Base-by-base conservation (phyloP, 2,113 vertebrate species). In the Triplophysa rosa region DNA sequence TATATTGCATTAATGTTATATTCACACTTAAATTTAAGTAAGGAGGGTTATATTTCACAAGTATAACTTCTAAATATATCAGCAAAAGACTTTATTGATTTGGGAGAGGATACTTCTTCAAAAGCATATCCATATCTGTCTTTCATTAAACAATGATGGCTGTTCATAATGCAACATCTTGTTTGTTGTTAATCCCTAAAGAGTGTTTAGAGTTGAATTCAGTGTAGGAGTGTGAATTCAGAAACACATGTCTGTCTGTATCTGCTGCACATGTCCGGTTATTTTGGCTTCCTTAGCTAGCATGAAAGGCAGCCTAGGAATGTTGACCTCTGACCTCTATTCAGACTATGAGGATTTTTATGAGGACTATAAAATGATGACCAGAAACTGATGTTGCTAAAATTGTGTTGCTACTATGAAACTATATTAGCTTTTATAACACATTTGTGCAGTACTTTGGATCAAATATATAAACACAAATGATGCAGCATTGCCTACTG, bases 251-350 rank as follows among this genome's bases (percentile, higher is more conserved):
- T 71, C 62, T 26, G 26, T 26, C 0, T 29, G 58, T 23, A 23
- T 54, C 66, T 84, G 77, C 52, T 70, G 83, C 77, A 82, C 70
- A 81, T 24, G 63, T 76, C 80, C 40, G 59, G 54, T 64, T 84
- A 81, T 84, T 81, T 74, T 67, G 42, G 69, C 52, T 58, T 45
- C 37, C 67, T 29, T 37, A 49, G 65, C 65, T 61, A 59, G 65
- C 59, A 26, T 45, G 61, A 64, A 80, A 71, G 26, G 58, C 33
- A 58, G 47, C 66, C 49, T 17, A n/a, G 37, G 58, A 76, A 80
- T 71, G 71, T 19, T 76, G 65, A 54, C 64, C 71, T 77, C 78
- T 78, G 77, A 77, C 80, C 72, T 64, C 72, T 16, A 26, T 33
- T 66, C 23, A 72, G 61, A 65, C 64, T 72, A 8, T 4, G 56